phyloP scores from a whole-genome alignment of 2,113 vertebrate genomes.

The Tinamus guttatus region DNA sequence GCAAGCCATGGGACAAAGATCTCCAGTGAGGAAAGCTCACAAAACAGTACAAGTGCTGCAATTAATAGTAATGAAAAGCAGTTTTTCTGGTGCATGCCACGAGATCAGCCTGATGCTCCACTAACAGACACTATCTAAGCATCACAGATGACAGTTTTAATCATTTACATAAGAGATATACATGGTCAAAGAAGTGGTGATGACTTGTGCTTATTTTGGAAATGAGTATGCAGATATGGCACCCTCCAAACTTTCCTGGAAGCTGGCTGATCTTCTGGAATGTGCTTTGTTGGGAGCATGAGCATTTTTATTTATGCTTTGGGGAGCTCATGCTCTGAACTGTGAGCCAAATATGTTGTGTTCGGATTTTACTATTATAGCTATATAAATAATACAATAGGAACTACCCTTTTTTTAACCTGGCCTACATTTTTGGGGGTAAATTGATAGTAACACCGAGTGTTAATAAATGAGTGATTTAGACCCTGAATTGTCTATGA shows the following conservation, averaged over 20 bases:
- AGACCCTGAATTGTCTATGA: neutral
- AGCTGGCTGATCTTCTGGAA: neutral
- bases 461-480: neutral
- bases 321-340: neutral
- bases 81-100: neutral
- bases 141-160: neutral
- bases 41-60: neutral
- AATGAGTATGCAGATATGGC: neutral
- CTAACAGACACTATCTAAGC: neutral
- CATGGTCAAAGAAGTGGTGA: neutral
- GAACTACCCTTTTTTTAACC: neutral
- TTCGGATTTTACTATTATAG: neutral
- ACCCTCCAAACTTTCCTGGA: neutral
- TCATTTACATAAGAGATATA: neutral
- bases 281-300: neutral
- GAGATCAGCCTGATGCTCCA: neutral
- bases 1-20: slow-evolving; percentile 6
- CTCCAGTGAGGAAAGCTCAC: neutral
- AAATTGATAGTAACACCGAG: neutral
- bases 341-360: neutral
- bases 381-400: neutral
- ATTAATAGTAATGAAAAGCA: slow-evolving; percentile 24
- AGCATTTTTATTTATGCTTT: neutral
- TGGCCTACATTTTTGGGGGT: neutral
- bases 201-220: neutral